Percentiles rank a stretch among this genome's conserved stretches.
phyloP scores from a whole-genome alignment of 2,113 vertebrate species.

The Haliaeetus leucogaster region DNA sequence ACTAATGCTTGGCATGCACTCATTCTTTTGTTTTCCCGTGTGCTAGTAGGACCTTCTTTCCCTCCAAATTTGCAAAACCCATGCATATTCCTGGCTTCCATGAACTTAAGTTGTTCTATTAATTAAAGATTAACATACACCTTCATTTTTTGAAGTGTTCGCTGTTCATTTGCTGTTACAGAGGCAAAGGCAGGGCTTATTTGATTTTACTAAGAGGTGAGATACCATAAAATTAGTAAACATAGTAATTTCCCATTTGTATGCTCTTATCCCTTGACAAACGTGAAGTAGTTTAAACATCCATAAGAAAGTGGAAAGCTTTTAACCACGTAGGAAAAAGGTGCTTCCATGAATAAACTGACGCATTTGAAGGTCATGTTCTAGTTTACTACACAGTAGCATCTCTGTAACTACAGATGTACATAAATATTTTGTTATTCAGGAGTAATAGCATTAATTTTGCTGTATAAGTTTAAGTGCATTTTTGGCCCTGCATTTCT shows the following conservation, averaged over 20 bases:
- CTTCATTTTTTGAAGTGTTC: neutral
- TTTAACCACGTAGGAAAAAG: neutral
- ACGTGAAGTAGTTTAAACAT: neutral
- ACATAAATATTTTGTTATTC: neutral
- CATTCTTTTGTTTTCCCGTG: neutral
- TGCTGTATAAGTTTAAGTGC: neutral
- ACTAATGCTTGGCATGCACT: neutral
- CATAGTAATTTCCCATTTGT: neutral
- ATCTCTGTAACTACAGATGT: neutral
- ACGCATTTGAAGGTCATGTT: neutral
- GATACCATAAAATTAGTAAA: neutral
- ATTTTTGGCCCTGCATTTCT: neutral
- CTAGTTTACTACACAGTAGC: neutral
- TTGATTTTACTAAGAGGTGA: neutral
- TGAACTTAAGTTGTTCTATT: neutral
- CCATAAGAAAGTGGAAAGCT: neutral
- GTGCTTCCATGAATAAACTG: neutral
- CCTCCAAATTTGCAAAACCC: neutral
- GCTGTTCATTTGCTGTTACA: neutral
- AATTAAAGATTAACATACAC: neutral
- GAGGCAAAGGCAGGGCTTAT: neutral
- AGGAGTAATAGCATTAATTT: neutral
- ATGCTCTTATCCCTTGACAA: neutral
- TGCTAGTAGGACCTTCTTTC: neutral
- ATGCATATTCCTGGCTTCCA: neutral